Evolutionary conservation across 2,888 invertebrate genomes (phyloP), one percentile per base, ranked within the genome.

Genomic region (Stenotaenia linearis): DNA sequence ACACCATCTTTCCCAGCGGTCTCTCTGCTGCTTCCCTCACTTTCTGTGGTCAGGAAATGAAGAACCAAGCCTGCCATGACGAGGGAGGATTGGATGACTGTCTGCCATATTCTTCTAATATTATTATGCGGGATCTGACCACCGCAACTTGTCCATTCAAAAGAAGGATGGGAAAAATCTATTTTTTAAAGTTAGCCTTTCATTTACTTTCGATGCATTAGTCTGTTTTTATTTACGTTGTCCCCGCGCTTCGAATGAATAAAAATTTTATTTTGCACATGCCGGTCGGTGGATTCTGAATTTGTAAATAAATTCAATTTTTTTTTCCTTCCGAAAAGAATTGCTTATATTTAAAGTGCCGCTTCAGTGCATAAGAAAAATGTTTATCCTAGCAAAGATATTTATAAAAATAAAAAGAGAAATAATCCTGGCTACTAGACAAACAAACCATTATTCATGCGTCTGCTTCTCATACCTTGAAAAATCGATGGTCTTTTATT

Each of bases 11-110:
- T 25, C 61, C 61, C 61, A 61, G 9, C 25, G 61, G 61, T 45
- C 45, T 45, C 37, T 10, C 12, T 45, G 3, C 61, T 25, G 23
- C 25, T 61, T 61, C 25, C 61, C 61, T 61, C 61, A 61, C 61
- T 61, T 61, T 61, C 61, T 61, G 61, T 12, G 61, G 61, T 61
- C 61, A 61, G 61, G 61, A 61, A 61, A 61, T 61, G 61, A 61
- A 61, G 61, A 61, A 61, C 25, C 61, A 61, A 25, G 25, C 61
- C 2, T 61, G 61, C 23, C 61, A 61, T 61, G 61, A 61, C 61
- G 25, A 61, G 61, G 61, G 61, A 61, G 61, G 61, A 61, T 61
- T 61, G 61, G 61, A 25, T 61, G 61, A 61, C 61, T 25, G 61
- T 23, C 25, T 61, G 61, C 23, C 25, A 61, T 61, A 61, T 61